Evolutionary conservation across 2,888 invertebrate genomes (phyloP).

Genomic region (Caenorhabditis angaria): DNA sequence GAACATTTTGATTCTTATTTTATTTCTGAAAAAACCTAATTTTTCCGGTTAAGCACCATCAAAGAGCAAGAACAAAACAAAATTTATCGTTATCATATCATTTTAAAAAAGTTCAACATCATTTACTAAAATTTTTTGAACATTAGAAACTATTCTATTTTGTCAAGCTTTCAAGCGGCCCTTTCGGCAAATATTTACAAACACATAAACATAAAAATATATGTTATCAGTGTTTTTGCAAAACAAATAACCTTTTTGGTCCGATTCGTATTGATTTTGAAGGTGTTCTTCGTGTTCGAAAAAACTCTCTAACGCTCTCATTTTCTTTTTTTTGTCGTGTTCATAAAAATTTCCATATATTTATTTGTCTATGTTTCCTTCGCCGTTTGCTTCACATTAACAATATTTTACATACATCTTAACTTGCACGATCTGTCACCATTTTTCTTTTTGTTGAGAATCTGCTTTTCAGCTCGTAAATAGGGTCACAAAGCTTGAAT

Average conservation of each 20-base stretch:
- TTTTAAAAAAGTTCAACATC: neutral
- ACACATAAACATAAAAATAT: neutral
- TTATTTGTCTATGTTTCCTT: slow-evolving; percentile 2
- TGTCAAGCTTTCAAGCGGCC: neutral
- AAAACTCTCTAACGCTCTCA: no score
- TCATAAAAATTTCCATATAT: slow-evolving; percentile 3
- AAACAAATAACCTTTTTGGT: slow-evolving; percentile 1
- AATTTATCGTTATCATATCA: neutral
- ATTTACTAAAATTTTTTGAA: neutral
- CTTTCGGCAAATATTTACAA: neutral
- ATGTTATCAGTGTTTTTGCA: slow-evolving; percentile 1
- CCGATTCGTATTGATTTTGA: neutral
- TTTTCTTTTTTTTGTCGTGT: neutral
- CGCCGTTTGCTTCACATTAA: neutral
- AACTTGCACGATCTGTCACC: no score
- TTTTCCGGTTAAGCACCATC: neutral
- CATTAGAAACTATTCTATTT: neutral
- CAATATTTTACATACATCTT: no score
- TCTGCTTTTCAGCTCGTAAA: no score
- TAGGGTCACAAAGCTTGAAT: no score
- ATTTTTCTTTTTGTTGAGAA: no score
- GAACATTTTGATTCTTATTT: neutral
- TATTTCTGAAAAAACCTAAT: no score
- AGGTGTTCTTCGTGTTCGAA: neutral
- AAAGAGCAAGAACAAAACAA: neutral